A percentile compares a stretch with the other conserved stretches of the same genome.
Evolutionary conservation across 2,113 vertebrate genomes (phyloP).

Genomic region (Salminus brasiliensis): DNA sequence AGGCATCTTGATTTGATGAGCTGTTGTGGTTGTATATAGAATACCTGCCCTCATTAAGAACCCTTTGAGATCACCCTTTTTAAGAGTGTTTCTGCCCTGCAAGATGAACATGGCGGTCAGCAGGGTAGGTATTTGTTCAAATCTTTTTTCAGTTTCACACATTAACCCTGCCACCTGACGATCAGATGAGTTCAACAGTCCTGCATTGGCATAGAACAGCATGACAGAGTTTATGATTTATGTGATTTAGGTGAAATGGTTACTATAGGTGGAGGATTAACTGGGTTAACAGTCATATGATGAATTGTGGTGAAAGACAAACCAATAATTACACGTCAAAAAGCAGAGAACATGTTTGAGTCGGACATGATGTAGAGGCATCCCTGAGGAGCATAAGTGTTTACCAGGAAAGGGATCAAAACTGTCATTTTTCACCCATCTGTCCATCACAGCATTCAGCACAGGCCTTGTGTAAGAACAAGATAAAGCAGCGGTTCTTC

Average conservation of each 20-base stretch:
- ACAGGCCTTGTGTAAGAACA: slow-evolving; percentile 19
- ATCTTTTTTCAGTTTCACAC: too few species aligned
- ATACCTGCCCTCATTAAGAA: too few species aligned
- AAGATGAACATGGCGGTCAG: too few species aligned
- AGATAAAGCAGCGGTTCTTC: background rate
- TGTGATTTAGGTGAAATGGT: background rate
- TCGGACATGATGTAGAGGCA: slow-evolving; percentile 49
- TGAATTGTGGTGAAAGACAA: slow-evolving; percentile 54
- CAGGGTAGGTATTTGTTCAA: too few species aligned
- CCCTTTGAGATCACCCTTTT: too few species aligned
- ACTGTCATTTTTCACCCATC: slow-evolving; percentile 40
- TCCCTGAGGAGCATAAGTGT: slow-evolving; percentile 41
- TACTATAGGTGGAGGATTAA: background rate
- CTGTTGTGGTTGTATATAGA: too few species aligned
- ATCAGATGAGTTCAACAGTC: too few species aligned
- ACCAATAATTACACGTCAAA: slow-evolving; percentile 57
- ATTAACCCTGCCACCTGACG: too few species aligned
- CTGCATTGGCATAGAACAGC: background rate
- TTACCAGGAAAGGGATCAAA: slow-evolving; percentile 42
- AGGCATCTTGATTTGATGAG: too few species aligned
- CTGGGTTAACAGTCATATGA: slow-evolving; percentile 21
- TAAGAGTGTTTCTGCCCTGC: too few species aligned
- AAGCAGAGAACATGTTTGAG: slow-evolving; percentile 47
- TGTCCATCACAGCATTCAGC: slow-evolving; percentile 40
- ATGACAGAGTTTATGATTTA: background rate